Evolutionary conservation across 2,797 vertebrate genomes (phyloP).

Genomic region (Monodelphis domestica): DNA sequence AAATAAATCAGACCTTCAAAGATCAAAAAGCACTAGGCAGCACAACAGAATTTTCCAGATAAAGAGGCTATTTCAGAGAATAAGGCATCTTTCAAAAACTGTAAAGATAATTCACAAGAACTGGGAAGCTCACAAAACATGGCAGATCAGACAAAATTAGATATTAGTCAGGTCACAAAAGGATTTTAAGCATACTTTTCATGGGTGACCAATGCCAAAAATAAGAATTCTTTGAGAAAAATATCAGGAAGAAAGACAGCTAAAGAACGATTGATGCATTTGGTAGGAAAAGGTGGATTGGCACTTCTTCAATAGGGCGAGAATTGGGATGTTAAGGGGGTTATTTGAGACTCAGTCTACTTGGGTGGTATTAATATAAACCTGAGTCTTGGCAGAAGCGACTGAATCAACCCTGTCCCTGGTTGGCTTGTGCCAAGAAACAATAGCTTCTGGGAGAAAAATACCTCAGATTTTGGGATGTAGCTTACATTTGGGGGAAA

Average conservation of each 20-base stretch:
- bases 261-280: background rate
- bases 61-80: slow-evolving; percentile 20
- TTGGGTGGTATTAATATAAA: background rate
- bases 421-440: background rate
- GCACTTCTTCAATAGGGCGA: background rate
- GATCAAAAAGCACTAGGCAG: background rate
- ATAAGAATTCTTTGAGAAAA: background rate
- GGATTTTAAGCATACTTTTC: background rate
- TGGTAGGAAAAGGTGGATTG: background rate
- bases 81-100: background rate
- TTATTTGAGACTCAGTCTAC: background rate
- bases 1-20: slow-evolving; percentile 7
- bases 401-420: background rate
- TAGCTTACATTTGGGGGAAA: background rate
- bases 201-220: slow-evolving; percentile 10
- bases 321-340: background rate
- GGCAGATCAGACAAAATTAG: background rate
- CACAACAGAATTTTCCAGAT: background rate
- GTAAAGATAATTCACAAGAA: slow-evolving; percentile 21
- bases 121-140: background rate
- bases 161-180: background rate
- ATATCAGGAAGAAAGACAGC: background rate
- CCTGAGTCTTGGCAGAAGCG: background rate
- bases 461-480: background rate
- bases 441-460: background rate